These are phyloP conservation scores for Pollicipes pollicipes DNA, from an alignment of 1,140 invertebrate species.

Conservation along the genomic window DNA sequence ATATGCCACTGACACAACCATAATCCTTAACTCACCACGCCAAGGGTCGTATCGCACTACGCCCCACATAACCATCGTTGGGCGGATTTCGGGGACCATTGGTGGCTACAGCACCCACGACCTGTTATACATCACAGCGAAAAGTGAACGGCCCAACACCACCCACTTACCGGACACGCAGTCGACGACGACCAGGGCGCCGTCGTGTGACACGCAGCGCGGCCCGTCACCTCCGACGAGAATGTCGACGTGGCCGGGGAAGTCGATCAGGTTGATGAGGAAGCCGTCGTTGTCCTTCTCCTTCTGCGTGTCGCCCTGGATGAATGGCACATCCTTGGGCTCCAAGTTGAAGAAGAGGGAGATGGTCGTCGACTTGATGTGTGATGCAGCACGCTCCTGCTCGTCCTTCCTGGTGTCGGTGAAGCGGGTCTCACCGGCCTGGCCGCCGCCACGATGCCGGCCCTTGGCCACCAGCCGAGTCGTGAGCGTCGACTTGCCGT, in stretches of 20 bases:
- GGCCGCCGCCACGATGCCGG: conserved; percentile 95
- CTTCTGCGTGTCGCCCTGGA: conserved; percentile 68
- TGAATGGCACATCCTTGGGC: conserved; percentile 77
- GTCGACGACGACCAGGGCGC: conserved; percentile 97
- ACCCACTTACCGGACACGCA: conserved; percentile 86
- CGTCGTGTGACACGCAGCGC: conserved; percentile 97
- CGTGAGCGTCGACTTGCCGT: conserved; percentile 98
- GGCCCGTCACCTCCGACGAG: conserved; percentile 96
- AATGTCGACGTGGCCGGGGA: conserved; percentile 99
- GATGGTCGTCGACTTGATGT: conserved; percentile 98
- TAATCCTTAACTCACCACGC: too few species aligned
- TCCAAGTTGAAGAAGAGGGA: conserved; percentile 95
- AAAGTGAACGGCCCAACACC: too few species aligned
- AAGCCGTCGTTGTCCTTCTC: conserved; percentile 84
- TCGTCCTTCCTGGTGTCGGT: conserved; percentile 99
- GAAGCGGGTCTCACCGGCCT: conserved; percentile 96
- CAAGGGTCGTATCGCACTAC: too few species aligned
- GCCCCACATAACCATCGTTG: too few species aligned
- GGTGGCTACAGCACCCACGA: too few species aligned
- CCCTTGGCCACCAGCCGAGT: conserved; percentile 98
- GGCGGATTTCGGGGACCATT: too few species aligned
- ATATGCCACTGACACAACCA: too few species aligned
- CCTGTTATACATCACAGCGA: too few species aligned
- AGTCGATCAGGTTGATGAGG: conserved; percentile 98
- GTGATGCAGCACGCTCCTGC: conserved; percentile 99